A percentile compares a stretch with the other conserved stretches of the same genome.
phyloP scores from a whole-genome alignment of 2,797 vertebrate species.

The Stomatorhinus walkeri region DNA sequence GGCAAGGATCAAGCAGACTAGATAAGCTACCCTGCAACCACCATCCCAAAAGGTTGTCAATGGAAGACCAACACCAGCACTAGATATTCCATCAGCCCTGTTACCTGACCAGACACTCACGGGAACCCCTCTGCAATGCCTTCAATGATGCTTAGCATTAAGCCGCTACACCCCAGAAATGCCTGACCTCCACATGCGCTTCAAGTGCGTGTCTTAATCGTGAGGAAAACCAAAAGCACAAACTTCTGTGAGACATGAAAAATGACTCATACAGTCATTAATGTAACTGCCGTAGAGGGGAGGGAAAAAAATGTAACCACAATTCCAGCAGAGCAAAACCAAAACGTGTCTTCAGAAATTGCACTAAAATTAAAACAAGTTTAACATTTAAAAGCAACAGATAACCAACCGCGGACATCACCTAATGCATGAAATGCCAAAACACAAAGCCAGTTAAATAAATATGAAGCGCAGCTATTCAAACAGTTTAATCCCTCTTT shows the following conservation, averaged over 20 bases:
- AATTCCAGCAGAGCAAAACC: neutral
- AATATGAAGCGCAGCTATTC: neutral
- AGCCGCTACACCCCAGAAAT: neutral
- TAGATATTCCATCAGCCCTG: neutral
- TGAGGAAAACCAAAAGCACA: neutral
- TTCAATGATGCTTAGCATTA: neutral
- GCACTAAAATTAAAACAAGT: neutral
- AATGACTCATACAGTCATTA: conserved; percentile 1
- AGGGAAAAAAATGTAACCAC: neutral
- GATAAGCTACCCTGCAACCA: neutral
- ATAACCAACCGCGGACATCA: neutral
- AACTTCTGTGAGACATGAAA: neutral
- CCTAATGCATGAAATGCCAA: neutral
- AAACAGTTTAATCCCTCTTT: neutral
- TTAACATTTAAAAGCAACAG: neutral
- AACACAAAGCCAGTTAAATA: neutral
- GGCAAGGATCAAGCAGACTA: neutral
- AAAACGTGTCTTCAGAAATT: neutral
- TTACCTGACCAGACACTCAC: neutral
- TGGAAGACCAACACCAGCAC: neutral
- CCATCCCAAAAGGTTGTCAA: neutral
- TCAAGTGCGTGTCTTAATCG: neutral
- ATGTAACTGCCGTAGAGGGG: neutral
- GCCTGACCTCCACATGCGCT: neutral
- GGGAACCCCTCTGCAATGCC: neutral